Conservation (phyloP, 1,140 invertebrate genomes). For the Chrysomallon squamiferum region DNA sequence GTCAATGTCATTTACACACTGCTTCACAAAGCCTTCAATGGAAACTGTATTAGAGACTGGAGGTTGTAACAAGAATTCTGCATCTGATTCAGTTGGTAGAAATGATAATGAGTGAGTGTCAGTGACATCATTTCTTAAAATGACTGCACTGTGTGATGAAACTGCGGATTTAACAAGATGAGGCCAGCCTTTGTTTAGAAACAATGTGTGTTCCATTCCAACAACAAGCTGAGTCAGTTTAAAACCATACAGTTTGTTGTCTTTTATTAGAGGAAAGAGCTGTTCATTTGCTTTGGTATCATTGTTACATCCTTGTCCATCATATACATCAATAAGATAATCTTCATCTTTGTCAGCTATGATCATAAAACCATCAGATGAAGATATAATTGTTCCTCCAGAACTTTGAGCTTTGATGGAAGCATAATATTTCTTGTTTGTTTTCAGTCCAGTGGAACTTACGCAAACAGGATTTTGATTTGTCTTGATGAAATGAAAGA, state of each 20-base stretch:
- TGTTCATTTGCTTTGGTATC: not conserved
- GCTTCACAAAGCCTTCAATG: no score
- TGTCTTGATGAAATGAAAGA: not conserved
- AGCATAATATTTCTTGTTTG: not conserved
- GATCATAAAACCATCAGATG: constrained; percentile 3
- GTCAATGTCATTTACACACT: no score
- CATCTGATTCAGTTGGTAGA: no score
- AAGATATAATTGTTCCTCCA: not conserved
- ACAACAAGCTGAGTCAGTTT: not conserved
- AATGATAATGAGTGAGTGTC: no score
- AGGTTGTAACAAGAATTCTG: no score
- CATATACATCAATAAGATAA: not conserved
- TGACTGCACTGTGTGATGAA: not conserved
- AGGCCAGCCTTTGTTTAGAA: not conserved
- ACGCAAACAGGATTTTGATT: not conserved
- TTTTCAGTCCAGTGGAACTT: not conserved
- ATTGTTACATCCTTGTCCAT: not conserved
- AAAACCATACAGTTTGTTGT: not conserved
- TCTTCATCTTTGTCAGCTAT: not conserved
- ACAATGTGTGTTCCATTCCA: not conserved
- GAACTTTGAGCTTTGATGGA: not conserved
- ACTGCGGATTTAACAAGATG: not conserved
- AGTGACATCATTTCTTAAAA: not conserved
- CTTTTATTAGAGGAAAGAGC: not conserved
- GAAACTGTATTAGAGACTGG: no score